These are phyloP conservation scores for Leptobrachium leishanense DNA, from an alignment of 2,113 vertebrate genomes.

Conservation along the genomic window DNA sequence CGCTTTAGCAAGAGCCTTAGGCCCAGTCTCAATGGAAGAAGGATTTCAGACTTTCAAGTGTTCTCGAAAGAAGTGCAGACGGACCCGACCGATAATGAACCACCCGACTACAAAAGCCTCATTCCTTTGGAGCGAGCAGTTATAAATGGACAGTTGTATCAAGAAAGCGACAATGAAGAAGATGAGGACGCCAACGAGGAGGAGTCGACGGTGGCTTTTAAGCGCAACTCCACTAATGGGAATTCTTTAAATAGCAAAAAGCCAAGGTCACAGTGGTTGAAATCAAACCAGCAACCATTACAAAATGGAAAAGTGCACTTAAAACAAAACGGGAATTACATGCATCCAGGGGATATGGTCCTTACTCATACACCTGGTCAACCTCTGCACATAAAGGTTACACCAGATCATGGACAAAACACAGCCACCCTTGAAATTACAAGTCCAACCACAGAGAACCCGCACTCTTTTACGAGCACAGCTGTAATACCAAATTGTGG, in stretches of 20 bases:
- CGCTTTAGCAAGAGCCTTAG: conserved; percentile 87
- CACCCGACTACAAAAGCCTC: conserved; percentile 76
- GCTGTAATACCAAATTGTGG: conserved; percentile 93
- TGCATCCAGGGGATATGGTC: conserved; percentile 84
- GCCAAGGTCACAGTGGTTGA: conserved; percentile 80
- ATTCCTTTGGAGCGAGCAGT: conserved; percentile 77
- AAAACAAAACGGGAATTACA: conserved; percentile 78
- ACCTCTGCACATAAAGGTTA: conserved; percentile 94
- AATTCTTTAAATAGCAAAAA: conserved; percentile 79
- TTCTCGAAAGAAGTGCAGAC: conserved; percentile 94
- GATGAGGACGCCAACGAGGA: conserved; percentile 73
- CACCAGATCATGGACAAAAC: conserved; percentile 88
- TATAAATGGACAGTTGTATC: conserved; percentile 83
- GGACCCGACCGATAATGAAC: conserved; percentile 76
- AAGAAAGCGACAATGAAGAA: conserved; percentile 75
- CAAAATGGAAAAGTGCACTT: conserved; percentile 79
- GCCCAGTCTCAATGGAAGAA: conserved; percentile 84
- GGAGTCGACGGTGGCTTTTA: conserved; percentile 67
- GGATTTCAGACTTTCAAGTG: conserved; percentile 87
- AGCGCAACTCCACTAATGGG: conserved; percentile 69
- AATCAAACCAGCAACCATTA: conserved; percentile 75
- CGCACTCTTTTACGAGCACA: conserved; percentile 90
- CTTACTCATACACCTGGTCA: conserved; percentile 90
- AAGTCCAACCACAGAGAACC: conserved; percentile 81
- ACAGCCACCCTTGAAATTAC: conserved; percentile 91